These are phyloP conservation scores for Taphrorychus bicolor DNA, from an alignment of 2,888 invertebrate genomes.

Conservation along the genomic window DNA sequence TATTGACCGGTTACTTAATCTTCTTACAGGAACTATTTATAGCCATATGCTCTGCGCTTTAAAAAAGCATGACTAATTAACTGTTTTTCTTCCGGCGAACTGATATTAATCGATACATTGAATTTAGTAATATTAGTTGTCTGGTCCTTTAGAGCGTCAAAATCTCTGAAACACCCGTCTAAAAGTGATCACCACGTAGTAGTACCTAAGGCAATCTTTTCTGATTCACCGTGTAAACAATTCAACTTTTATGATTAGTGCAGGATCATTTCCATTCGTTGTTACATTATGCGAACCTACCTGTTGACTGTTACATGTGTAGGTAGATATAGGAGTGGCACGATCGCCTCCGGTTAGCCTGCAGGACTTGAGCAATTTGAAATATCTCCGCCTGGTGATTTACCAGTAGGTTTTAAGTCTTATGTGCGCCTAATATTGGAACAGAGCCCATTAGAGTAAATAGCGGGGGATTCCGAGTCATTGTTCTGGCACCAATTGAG, in stretches of 20 bases:
- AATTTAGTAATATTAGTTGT: too few relatives aligned
- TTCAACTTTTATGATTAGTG: neutral
- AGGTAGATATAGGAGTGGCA: neutral
- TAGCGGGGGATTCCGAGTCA: constrained; percentile 4
- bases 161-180: neutral
- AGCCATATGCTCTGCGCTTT: constrained; percentile 9
- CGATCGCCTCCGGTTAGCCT: neutral
- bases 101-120: neutral
- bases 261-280: neutral
- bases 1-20: constrained; percentile 30
- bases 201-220: too few relatives aligned
- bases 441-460: neutral
- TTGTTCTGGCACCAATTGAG: constrained; percentile 14
- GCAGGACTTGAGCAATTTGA: neutral
- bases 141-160: too few relatives aligned
- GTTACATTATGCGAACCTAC: neutral
- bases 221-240: constrained; percentile 1
- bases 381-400: neutral
- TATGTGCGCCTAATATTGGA: neutral
- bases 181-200: neutral
- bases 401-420: neutral
- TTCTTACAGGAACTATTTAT: constrained; percentile 5
- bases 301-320: neutral
- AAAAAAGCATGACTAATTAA: constrained; percentile 10
- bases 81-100: neutral